Conservation (phyloP, 2,797 vertebrate genomes). For the Melanogrammus aeglefinus region DNA sequence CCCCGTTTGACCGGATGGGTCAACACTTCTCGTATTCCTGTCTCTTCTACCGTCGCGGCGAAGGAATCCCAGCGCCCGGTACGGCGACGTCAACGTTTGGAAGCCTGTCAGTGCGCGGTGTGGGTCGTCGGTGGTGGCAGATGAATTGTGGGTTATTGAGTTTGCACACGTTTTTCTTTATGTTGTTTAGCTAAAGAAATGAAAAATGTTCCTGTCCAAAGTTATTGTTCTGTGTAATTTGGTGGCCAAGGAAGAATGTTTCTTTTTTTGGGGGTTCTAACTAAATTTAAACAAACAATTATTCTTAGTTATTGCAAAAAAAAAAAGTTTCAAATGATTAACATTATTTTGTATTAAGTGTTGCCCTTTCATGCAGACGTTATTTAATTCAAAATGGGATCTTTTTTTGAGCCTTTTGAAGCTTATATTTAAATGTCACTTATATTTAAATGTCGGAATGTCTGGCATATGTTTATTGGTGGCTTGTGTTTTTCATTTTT, state of each 20-base stretch:
- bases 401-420: constrained; percentile 26
- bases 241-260: constrained; percentile 57
- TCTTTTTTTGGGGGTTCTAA: constrained; percentile 28
- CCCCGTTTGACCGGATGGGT: constrained; percentile 36
- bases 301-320: background rate
- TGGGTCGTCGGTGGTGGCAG: constrained; percentile 29
- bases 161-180: constrained; percentile 40
- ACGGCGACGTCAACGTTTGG: constrained; percentile 7
- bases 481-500: constrained; percentile 9
- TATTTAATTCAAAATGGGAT: constrained; percentile 21
- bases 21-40: constrained; percentile 40
- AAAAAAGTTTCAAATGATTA: background rate
- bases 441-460: no score
- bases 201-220: constrained; percentile 49
- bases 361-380: background rate
- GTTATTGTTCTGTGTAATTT: constrained; percentile 46
- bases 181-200: constrained; percentile 39
- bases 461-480: background rate
- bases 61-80: constrained; percentile 32
- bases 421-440: background rate
- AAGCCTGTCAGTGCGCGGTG: background rate
- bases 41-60: constrained; percentile 38
- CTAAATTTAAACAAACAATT: background rate
- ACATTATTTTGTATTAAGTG: background rate
- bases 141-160: constrained; percentile 21